Conservation (phyloP, 2,113 vertebrate genomes). For the Oreochromis niloticus region DNA sequence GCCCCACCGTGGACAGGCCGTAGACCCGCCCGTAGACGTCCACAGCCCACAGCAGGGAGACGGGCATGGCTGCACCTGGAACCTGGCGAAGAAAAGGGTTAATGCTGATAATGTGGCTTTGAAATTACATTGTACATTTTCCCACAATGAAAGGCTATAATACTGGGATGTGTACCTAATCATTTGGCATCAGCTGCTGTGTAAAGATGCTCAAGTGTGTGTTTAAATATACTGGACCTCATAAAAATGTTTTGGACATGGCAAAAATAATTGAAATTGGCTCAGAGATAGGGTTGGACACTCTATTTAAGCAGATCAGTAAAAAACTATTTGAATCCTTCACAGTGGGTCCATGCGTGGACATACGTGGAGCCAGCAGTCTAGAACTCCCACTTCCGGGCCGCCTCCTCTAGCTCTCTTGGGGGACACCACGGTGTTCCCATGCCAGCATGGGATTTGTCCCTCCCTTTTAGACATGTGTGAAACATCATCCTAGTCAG, state of each 20-base stretch:
- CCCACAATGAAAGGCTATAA: background rate
- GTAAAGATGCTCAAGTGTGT: background rate
- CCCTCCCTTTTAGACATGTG: background rate
- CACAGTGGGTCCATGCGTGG: background rate
- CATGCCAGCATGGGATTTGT: background rate
- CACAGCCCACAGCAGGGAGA: slow-evolving; percentile 87
- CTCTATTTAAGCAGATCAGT: background rate
- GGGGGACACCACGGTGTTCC: background rate
- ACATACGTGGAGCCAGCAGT: accelerated
- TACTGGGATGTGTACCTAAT: background rate
- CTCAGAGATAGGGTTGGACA: background rate
- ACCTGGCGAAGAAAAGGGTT: background rate
- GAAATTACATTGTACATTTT: background rate
- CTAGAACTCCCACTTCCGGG: background rate
- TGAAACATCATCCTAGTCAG: background rate
- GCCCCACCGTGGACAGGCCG: slow-evolving; percentile 85
- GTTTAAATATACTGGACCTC: background rate
- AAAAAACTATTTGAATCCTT: background rate
- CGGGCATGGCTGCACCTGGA: slow-evolving; percentile 72
- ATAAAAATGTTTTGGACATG: background rate
- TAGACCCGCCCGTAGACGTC: slow-evolving; percentile 90
- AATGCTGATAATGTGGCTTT: background rate
- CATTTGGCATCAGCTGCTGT: background rate
- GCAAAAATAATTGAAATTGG: background rate
- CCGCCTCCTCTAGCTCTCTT: background rate